phyloP scores from a whole-genome alignment of 1,140 invertebrate genomes.

The Agraylea sexmaculata region DNA sequence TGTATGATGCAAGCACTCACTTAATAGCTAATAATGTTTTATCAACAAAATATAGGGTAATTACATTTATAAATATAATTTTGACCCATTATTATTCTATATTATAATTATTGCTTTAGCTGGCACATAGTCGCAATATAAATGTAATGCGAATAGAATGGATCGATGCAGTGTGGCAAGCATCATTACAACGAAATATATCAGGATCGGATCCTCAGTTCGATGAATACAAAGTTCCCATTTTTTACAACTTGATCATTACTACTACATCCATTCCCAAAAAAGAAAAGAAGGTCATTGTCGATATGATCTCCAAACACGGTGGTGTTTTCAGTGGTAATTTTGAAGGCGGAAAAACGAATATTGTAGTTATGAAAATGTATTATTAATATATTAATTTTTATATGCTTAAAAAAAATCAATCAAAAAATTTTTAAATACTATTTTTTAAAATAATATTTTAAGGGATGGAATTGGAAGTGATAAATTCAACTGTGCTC shows the following conservation, averaged over 20 bases:
- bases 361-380: constrained; percentile 39
- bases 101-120: constrained; percentile 6
- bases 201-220: constrained; percentile 52
- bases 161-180: constrained; percentile 69
- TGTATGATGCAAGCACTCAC: constrained; percentile 67
- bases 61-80: constrained; percentile 19
- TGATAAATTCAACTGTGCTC: constrained; percentile 70
- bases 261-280: constrained; percentile 63
- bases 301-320: constrained; percentile 56
- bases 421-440: neutral
- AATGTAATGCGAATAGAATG: constrained; percentile 68
- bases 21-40: constrained; percentile 63
- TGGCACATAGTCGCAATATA: constrained; percentile 54
- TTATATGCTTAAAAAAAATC: constrained; percentile 1
- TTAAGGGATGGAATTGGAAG: constrained; percentile 47
- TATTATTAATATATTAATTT: constrained; percentile 26
- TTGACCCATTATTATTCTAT: constrained; percentile 8
- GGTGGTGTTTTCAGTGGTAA: constrained; percentile 50
- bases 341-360: constrained; percentile 40
- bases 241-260: constrained; percentile 67
- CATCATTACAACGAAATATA: constrained; percentile 47
- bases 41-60: constrained; percentile 63
- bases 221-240: constrained; percentile 54
- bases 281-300: constrained; percentile 56
- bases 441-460: constrained; percentile 1